phyloP scores from a whole-genome alignment of 2,113 vertebrate species.

The Cryptomyrus ogoouensis region DNA sequence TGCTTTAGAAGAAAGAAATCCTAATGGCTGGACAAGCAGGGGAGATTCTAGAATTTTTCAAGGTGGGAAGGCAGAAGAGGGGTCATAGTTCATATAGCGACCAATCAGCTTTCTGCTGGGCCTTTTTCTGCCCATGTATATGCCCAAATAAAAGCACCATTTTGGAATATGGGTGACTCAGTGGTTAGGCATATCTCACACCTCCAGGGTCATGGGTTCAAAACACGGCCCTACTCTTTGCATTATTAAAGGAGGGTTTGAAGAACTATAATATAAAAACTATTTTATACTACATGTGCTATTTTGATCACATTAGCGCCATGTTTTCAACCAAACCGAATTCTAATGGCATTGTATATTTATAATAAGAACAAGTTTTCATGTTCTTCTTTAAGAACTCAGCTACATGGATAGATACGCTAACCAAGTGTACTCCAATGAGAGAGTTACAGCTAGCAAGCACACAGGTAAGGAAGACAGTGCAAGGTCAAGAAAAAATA shows the following conservation, averaged over 20 bases:
- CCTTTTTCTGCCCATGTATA: background rate
- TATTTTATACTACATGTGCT: background rate
- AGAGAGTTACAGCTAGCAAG: background rate
- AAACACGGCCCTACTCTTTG: background rate
- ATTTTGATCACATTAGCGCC: background rate
- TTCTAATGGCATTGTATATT: background rate
- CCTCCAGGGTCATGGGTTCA: background rate
- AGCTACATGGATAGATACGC: background rate
- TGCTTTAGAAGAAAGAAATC: slow-evolving; percentile 1
- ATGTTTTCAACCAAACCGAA: background rate
- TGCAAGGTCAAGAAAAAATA: background rate
- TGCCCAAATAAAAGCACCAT: background rate
- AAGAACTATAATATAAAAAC: background rate
- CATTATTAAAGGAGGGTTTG: background rate
- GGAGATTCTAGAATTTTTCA: background rate
- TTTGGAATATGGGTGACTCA: background rate
- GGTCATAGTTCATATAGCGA: background rate
- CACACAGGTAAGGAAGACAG: background rate
- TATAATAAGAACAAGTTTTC: background rate
- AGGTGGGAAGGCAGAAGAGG: background rate
- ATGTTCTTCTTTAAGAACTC: background rate
- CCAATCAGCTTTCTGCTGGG: background rate
- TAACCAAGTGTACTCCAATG: background rate
- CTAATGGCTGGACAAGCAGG: background rate
- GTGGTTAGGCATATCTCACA: background rate